Conservation (phyloP, 2,797 vertebrate genomes). For the Sebastes vulpes region DNA sequence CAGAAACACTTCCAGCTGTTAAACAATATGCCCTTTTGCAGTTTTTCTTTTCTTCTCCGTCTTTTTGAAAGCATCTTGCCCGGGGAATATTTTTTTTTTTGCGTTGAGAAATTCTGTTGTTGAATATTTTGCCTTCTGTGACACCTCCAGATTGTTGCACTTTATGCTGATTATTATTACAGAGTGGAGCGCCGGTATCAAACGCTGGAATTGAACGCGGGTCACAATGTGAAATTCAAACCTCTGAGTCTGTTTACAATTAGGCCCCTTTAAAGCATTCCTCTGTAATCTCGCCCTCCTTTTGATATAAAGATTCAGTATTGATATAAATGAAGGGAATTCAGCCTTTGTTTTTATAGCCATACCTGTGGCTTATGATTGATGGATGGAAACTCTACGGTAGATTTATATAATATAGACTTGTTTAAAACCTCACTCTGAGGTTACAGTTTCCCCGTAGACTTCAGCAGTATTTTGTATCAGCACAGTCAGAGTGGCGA, state of each 20-base stretch:
- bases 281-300: slow-evolving; percentile 58
- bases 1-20: slow-evolving; percentile 84
- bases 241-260: slow-evolving; percentile 70
- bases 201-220: slow-evolving; percentile 41
- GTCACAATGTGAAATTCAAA: slow-evolving; percentile 65
- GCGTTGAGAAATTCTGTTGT: slow-evolving; percentile 39
- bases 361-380: slow-evolving; percentile 77
- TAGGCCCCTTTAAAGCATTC: slow-evolving; percentile 67
- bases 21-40: slow-evolving; percentile 65
- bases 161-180: slow-evolving; percentile 62
- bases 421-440: slow-evolving; percentile 75
- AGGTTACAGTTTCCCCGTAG: slow-evolving; percentile 54
- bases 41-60: slow-evolving; percentile 39
- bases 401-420: slow-evolving; percentile 68
- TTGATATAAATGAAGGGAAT: slow-evolving; percentile 63
- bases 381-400: slow-evolving; percentile 68
- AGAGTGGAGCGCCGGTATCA: slow-evolving; percentile 50
- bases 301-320: slow-evolving; percentile 67
- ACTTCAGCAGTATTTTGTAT: slow-evolving; percentile 55
- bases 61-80: slow-evolving; percentile 29
- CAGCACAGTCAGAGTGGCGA: slow-evolving; percentile 34
- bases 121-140: slow-evolving; percentile 66
- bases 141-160: slow-evolving; percentile 69
- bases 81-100: slow-evolving; percentile 20
- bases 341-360: slow-evolving; percentile 63